Evolutionary conservation across 2,113 vertebrate species (phyloP).

Genomic region (Pyrgilauda ruficollis): DNA sequence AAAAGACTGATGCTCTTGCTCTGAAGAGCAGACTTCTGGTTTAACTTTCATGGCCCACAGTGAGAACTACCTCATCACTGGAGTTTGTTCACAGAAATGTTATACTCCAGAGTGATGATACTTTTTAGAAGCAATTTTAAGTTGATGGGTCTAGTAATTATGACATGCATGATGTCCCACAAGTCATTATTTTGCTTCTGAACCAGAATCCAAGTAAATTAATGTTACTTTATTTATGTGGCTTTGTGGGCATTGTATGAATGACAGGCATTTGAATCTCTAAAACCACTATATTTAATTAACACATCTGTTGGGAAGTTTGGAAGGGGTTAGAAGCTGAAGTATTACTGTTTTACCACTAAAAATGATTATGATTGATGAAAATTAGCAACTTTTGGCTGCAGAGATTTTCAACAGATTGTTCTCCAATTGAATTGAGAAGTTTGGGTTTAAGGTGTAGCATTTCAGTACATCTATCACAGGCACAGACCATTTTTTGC

Average conservation of each 20-base stretch:
- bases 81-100: not conserved
- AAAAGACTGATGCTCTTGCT: not conserved
- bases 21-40: not conserved
- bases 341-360: not conserved
- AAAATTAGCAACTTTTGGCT: not conserved
- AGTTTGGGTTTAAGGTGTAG: not conserved
- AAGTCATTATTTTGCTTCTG: not conserved
- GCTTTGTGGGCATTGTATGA: not conserved
- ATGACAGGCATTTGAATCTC: not conserved
- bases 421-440: not conserved
- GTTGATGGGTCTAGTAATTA: not conserved
- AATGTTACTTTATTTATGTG: not conserved
- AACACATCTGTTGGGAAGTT: not conserved
- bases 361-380: not conserved
- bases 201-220: not conserved
- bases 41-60: not conserved
- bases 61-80: not conserved
- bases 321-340: not conserved
- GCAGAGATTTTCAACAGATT: not conserved
- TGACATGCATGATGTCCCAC: not conserved
- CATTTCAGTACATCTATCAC: not conserved
- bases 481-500: not conserved
- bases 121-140: not conserved
- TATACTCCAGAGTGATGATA: not conserved
- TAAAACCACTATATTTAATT: not conserved